Conservation (phyloP, 2,888 invertebrate species). For the Ichneumoninae sp. region DNA sequence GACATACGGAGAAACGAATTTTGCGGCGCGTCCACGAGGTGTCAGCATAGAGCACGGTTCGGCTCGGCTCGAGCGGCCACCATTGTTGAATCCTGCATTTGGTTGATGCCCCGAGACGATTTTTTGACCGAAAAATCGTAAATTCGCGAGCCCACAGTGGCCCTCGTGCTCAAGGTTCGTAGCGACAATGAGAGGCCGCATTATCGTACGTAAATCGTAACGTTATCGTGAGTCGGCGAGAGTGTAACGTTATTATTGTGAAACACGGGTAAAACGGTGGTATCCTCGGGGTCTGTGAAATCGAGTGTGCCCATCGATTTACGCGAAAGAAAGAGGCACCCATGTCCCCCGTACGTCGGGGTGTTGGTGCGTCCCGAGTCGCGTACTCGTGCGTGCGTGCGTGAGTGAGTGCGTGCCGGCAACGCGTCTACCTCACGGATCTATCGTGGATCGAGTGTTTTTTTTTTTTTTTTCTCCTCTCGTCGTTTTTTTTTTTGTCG, state of each 20-base stretch:
- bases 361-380: slow-evolving; percentile 76
- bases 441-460: slow-evolving; percentile 18
- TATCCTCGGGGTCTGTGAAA: slow-evolving; percentile 72
- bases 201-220: slow-evolving; percentile 25
- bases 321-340: slow-evolving; percentile 73
- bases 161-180: slow-evolving; percentile 79
- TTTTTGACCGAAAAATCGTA: slow-evolving; percentile 77
- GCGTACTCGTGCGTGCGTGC: slow-evolving; percentile 63
- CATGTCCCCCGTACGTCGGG: slow-evolving; percentile 72
- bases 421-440: slow-evolving; percentile 58
- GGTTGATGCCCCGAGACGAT: slow-evolving; percentile 81
- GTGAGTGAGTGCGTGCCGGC: slow-evolving; percentile 73
- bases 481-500: too few species aligned
- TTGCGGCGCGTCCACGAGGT: slow-evolving; percentile 79
- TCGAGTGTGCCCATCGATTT: slow-evolving; percentile 80
- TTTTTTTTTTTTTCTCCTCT: neutral
- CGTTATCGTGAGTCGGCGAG: slow-evolving; percentile 19
- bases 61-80: slow-evolving; percentile 78
- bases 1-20: slow-evolving; percentile 41
- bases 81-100: slow-evolving; percentile 83
- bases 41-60: slow-evolving; percentile 75
- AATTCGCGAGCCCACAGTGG: slow-evolving; percentile 77
- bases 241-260: slow-evolving; percentile 10
- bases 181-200: slow-evolving; percentile 47
- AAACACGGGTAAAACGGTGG: slow-evolving; percentile 20